Conservation (phyloP, 2,113 vertebrate genomes). For the Rhizomys pruinosus region DNA sequence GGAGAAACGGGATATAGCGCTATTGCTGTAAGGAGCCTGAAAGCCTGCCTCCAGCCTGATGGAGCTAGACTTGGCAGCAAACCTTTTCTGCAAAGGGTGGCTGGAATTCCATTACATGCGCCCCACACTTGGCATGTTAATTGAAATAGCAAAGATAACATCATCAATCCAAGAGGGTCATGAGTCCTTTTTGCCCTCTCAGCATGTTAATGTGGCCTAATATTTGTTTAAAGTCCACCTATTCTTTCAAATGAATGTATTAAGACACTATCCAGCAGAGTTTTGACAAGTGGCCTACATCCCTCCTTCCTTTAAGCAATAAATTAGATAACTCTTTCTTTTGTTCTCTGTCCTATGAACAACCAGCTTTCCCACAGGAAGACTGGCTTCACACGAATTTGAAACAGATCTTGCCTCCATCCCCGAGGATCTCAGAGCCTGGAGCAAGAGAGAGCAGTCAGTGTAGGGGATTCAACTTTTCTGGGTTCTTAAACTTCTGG, state of each 20-base stretch:
- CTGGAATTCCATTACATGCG: neutral
- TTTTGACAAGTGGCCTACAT: neutral
- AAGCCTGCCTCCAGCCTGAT: neutral
- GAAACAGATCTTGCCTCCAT: neutral
- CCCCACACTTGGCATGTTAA: neutral
- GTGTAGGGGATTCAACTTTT: neutral
- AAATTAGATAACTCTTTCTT: neutral
- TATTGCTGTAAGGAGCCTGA: neutral
- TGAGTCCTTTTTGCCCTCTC: neutral
- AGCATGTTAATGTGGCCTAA: constrained; percentile 31
- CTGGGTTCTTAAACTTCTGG: neutral
- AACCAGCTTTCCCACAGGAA: neutral
- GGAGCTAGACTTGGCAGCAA: neutral
- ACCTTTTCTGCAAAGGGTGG: neutral
- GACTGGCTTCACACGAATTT: neutral
- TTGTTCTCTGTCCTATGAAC: neutral
- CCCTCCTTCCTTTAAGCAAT: neutral
- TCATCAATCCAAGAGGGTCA: neutral
- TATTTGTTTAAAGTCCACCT: constrained; percentile 44
- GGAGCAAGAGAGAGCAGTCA: neutral
- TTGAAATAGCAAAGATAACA: constrained; percentile 5
- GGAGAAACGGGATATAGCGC: neutral
- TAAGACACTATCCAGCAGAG: neutral
- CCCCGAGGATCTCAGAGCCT: neutral
- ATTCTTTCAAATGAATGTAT: constrained; percentile 26